phyloP scores from a whole-genome alignment of 2,113 vertebrate species.

The Dasyurus viverrinus region DNA sequence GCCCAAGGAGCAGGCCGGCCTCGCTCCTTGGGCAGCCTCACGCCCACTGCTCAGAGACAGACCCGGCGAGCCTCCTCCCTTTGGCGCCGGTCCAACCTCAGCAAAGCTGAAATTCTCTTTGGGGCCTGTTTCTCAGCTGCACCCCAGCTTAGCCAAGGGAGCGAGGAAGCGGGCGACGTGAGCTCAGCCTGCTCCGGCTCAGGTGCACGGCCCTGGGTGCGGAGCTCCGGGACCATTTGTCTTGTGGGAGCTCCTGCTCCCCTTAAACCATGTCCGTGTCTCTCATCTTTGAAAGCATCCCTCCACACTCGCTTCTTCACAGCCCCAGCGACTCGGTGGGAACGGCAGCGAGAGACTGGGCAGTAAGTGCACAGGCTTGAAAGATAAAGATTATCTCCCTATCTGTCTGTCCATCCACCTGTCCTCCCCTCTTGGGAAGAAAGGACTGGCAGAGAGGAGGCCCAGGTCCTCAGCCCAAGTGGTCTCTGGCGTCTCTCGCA shows the following conservation, averaged over 20 bases:
- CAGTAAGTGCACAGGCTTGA: too few species aligned
- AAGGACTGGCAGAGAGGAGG: too few species aligned
- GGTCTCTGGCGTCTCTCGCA: neutral
- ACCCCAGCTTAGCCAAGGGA: neutral
- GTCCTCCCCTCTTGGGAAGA: neutral
- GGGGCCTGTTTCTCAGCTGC: neutral
- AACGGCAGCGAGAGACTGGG: neutral
- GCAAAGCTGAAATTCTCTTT: neutral
- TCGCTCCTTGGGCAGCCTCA: too few species aligned
- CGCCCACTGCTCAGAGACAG: neutral
- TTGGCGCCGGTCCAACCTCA: neutral
- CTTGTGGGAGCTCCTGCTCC: neutral
- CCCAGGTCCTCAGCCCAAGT: rapidly evolving
- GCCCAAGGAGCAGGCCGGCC: too few species aligned
- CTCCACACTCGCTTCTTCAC: neutral
- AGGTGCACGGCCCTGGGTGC: neutral
- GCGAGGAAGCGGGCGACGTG: neutral
- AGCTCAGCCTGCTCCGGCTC: neutral
- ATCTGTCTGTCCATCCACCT: neutral
- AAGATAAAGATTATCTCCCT: neutral
- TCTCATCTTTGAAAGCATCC: neutral
- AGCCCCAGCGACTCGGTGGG: neutral
- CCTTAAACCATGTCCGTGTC: neutral
- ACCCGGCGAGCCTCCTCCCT: neutral
- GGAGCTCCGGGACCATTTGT: neutral